Evolutionary conservation across 1,140 invertebrate species (phyloP).

Genomic region (Drosophila seguyi): DNA sequence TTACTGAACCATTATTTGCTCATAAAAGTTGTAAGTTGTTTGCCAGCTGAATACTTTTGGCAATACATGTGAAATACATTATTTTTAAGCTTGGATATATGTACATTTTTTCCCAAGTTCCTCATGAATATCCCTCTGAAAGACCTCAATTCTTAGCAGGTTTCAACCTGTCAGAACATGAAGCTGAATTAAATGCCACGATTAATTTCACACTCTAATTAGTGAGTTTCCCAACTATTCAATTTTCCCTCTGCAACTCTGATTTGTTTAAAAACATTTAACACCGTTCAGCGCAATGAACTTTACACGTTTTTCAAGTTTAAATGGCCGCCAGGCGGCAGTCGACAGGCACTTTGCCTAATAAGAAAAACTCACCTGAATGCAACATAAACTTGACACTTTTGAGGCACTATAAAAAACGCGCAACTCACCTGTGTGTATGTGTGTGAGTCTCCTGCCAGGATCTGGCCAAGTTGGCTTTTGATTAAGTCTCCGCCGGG

Average conservation of each 20-base stretch:
- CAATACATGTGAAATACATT: constrained; percentile 22
- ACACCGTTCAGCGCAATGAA: constrained; percentile 71
- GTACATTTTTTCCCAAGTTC: neutral
- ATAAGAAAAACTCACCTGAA: constrained; percentile 62
- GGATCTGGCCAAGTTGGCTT: constrained; percentile 60
- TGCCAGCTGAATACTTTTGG: constrained; percentile 7
- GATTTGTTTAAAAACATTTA: constrained; percentile 57
- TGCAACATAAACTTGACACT: constrained; percentile 56
- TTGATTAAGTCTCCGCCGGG: constrained; percentile 73
- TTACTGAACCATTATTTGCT: constrained; percentile 27
- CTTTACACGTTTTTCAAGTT: constrained; percentile 76
- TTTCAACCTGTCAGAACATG: neutral
- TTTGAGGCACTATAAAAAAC: constrained; percentile 45
- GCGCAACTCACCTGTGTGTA: neutral
- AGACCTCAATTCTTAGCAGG: neutral
- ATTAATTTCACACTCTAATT: too few relatives aligned
- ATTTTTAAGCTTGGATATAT: neutral
- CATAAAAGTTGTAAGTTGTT: constrained; percentile 34
- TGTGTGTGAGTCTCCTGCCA: neutral
- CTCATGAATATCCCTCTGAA: too few relatives aligned
- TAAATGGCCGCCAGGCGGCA: constrained; percentile 56
- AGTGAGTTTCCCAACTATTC: constrained; percentile 14
- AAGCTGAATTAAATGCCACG: neutral
- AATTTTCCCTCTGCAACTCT: neutral
- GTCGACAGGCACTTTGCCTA: constrained; percentile 71